A percentile compares a stretch with the other conserved stretches of the same genome.
Conservation (phyloP, 2,113 vertebrate genomes). For the Neogobius melanostomus region DNA sequence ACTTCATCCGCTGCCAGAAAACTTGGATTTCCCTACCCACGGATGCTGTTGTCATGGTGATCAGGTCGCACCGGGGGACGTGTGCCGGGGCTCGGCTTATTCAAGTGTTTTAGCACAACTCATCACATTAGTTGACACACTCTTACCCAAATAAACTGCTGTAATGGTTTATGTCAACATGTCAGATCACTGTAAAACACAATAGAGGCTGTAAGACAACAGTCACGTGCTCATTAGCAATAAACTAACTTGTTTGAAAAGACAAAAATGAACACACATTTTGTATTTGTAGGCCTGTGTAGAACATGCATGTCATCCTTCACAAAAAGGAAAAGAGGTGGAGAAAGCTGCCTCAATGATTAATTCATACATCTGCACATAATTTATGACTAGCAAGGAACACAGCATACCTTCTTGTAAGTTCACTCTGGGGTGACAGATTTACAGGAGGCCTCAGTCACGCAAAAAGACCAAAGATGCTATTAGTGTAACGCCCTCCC, state of each 20-base stretch:
- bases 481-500: too few species aligned
- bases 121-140: background rate
- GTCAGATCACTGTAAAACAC: too few species aligned
- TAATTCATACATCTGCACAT: constrained; percentile 10
- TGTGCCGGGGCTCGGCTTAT: constrained; percentile 16
- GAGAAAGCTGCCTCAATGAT: background rate
- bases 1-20: constrained; percentile 15
- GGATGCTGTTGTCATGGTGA: constrained; percentile 59
- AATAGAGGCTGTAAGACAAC: background rate
- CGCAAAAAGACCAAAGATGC: too few species aligned
- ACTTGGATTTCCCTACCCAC: background rate
- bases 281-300: background rate
- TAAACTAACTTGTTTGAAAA: background rate
- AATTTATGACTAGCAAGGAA: constrained; percentile 7
- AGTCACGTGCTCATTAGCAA: background rate
- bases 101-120: background rate
- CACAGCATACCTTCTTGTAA: constrained; percentile 7
- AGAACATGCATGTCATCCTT: background rate
- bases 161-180: too few species aligned
- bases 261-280: background rate
- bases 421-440: background rate
- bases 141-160: background rate
- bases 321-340: background rate
- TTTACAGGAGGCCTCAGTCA: background rate
- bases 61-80: constrained; percentile 20